A percentile compares a stretch with the other conserved stretches of the same genome.
Evolutionary conservation across 2,113 vertebrate genomes (phyloP).

Genomic region (Scalopus aquaticus): DNA sequence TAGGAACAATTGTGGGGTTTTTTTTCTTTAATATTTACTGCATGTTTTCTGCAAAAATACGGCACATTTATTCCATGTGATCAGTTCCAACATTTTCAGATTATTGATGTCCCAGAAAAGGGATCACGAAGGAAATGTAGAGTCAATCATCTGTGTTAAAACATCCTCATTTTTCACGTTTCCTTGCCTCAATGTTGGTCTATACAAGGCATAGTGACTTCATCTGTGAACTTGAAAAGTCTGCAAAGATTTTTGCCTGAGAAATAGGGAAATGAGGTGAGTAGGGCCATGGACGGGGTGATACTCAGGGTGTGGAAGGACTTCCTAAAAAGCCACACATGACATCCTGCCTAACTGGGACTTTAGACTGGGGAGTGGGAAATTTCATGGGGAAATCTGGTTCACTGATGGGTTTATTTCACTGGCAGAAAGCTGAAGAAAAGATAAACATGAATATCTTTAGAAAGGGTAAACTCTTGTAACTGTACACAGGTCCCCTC

Average conservation of each 20-base stretch:
- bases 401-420: neutral
- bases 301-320: neutral
- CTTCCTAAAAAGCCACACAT: neutral
- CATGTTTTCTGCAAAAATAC: neutral
- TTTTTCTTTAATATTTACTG: neutral
- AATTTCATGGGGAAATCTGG: neutral
- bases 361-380: neutral
- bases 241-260: neutral
- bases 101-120: neutral
- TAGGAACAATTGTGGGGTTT: neutral
- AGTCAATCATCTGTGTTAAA: neutral
- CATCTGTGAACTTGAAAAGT: neutral
- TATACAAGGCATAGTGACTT: neutral
- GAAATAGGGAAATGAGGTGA: neutral
- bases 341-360: neutral
- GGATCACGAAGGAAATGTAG: neutral
- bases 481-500: neutral
- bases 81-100: neutral
- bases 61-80: neutral
- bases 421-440: neutral
- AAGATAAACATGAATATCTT: neutral
- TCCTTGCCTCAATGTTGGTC: neutral
- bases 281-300: neutral
- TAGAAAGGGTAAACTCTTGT: neutral
- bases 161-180: neutral